phyloP scores from a whole-genome alignment of 2,113 vertebrate species.

The Danionella cerebrum region DNA sequence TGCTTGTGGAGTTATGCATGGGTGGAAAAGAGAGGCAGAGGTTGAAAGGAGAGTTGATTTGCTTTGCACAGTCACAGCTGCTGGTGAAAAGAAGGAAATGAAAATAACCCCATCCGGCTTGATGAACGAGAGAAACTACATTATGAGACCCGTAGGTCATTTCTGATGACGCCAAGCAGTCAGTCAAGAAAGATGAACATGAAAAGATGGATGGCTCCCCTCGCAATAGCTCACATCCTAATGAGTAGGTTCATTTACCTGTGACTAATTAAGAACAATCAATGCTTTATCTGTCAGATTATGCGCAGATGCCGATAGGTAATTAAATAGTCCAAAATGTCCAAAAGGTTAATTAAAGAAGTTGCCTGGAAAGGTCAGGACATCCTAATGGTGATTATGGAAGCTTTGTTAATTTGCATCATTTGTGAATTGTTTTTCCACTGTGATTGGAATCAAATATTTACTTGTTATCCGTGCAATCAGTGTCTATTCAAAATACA shows the following conservation, averaged over 20 bases:
- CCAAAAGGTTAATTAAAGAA: constrained; percentile 22
- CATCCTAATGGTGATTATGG: neutral
- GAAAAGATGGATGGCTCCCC: neutral
- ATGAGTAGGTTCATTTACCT: neutral
- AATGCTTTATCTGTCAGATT: constrained; percentile 11
- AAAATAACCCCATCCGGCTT: neutral
- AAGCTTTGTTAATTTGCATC: neutral
- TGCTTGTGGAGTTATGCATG: neutral
- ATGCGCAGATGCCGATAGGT: neutral
- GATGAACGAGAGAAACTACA: constrained; percentile 1
- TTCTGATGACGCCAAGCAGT: neutral
- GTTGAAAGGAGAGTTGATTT: neutral
- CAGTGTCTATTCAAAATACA: neutral
- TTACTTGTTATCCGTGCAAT: neutral
- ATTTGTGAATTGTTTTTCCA: neutral
- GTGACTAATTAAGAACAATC: constrained; percentile 22
- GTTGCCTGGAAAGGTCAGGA: constrained; percentile 16
- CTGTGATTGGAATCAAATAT: constrained; percentile 1
- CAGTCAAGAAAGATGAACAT: neutral
- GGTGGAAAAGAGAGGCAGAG: neutral
- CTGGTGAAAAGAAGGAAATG: constrained; percentile 10
- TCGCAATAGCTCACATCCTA: neutral
- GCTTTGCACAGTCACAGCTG: constrained; percentile 10
- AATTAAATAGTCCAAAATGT: constrained; percentile 17
- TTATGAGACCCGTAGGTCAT: neutral